Conservation (phyloP, 1,140 invertebrate species). For the Lethrus apterus region DNA sequence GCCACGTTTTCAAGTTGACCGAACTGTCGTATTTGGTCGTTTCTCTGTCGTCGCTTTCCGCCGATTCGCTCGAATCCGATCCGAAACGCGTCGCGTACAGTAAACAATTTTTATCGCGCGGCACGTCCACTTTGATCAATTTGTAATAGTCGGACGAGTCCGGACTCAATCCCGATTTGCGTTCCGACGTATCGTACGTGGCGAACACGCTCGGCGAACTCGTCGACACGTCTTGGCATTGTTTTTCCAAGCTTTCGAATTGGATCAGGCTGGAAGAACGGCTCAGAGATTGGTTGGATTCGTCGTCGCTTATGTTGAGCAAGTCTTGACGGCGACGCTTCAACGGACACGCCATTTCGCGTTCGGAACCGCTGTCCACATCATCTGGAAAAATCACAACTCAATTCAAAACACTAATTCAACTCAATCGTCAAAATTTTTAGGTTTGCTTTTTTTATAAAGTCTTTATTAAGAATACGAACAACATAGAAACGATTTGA, state of each 20-base stretch:
- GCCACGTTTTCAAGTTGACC: slow-evolving; percentile 42
- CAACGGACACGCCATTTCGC: slow-evolving; percentile 69
- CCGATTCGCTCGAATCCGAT: slow-evolving; percentile 24
- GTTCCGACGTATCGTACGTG: slow-evolving; percentile 50
- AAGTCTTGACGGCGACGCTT: slow-evolving; percentile 61
- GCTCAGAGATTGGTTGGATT: slow-evolving; percentile 51
- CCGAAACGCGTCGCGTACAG: slow-evolving; percentile 14
- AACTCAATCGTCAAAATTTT: no score
- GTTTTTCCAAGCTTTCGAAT: slow-evolving; percentile 70
- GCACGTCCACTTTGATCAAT: no score
- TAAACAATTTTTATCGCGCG: no score
- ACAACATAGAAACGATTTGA: no score
- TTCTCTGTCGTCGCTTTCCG: slow-evolving; percentile 35
- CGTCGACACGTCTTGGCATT: slow-evolving; percentile 47
- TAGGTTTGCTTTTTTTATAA: no score
- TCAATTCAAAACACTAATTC: background rate
- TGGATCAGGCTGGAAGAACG: slow-evolving; percentile 70
- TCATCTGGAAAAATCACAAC: slow-evolving; percentile 40
- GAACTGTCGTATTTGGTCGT: slow-evolving; percentile 24
- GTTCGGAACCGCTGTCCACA: slow-evolving; percentile 58
- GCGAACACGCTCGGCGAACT: slow-evolving; percentile 44
- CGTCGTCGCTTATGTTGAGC: slow-evolving; percentile 41
- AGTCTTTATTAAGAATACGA: no score
- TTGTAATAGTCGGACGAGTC: slow-evolving; percentile 42
- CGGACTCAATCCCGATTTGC: slow-evolving; percentile 43